phyloP scores from a whole-genome alignment of 2,888 invertebrate species.

The Tuberolachnus salignus region DNA sequence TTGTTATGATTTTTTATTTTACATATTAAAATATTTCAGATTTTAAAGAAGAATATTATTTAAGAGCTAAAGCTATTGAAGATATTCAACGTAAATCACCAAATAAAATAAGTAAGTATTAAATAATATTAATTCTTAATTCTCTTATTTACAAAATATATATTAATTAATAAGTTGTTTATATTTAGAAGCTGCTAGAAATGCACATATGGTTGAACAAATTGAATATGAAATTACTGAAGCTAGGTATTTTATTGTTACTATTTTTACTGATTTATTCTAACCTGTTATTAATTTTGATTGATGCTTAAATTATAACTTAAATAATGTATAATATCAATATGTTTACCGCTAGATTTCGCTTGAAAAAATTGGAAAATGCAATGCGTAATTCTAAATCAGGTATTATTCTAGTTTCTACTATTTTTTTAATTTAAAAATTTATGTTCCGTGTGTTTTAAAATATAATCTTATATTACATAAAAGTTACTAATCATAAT shows the following conservation, averaged over 20 bases:
- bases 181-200: slow-evolving; percentile 14
- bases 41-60: slow-evolving; percentile 37
- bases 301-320: slow-evolving; percentile 18
- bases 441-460: neutral
- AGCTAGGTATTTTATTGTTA: slow-evolving; percentile 23
- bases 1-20: neutral
- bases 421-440: neutral
- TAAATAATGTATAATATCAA: slow-evolving; percentile 10
- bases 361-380: slow-evolving; percentile 48
- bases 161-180: neutral
- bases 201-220: slow-evolving; percentile 34
- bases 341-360: slow-evolving; percentile 37
- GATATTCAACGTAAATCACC: slow-evolving; percentile 10
- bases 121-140: no score
- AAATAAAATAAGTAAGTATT: slow-evolving; percentile 25
- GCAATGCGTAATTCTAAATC: slow-evolving; percentile 33
- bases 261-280: neutral
- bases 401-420: slow-evolving; percentile 28
- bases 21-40: slow-evolving; percentile 3
- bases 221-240: slow-evolving; percentile 41
- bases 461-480: neutral
- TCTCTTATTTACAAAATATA: neutral
- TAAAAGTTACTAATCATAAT: neutral
- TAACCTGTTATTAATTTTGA: neutral
- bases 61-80: neutral